Base-by-base conservation (phyloP, 2,888 invertebrate genomes). In the Nemotelus pantherinus region DNA sequence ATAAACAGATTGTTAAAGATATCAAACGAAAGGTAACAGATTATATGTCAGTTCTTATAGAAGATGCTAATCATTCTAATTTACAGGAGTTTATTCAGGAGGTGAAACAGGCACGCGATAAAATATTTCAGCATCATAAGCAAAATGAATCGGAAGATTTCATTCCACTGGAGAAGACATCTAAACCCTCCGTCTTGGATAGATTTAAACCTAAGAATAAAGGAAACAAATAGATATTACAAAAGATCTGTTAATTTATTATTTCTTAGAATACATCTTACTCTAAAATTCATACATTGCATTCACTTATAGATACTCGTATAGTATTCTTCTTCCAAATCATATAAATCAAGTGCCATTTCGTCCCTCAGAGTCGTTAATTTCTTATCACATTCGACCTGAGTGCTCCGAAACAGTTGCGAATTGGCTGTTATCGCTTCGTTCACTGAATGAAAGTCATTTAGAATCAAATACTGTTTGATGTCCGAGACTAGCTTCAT, bases 401-500 rank as follows among this genome's bases (percentile, higher is more conserved):
- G 97, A 84, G 95, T 95, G 0, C 94, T 93, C 77, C 96, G 92
- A 84, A 95, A 97, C 9, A 96, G 87, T 85, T 95, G 94, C 0
- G 95, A 95, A 85, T 97, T 97, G 82, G 95, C 94, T n/a, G 95
- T 93, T 80, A 99, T 98, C 0, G 98, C 96, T 84, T 98, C 97
- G 86, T 99, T 99, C 0, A 99, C 96, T 1, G 98, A 97, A 64
- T 97, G 97, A 85, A 99, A 99, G 88, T 99, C 99, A 86, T 99
- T 99, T 41, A 99, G 89, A 83, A 99, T 98, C 64, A 99, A 89
- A 87, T 98, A 99, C 85, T 99, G 98, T 84, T 99, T 99, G 80
- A 99, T 95, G 85, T 99, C 98, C 0, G 98, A 96, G 0, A 98
- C 97, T 47, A 99, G 89, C 87, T 98, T 98, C 94, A 98, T 96